Evolutionary conservation across 1,140 invertebrate genomes (phyloP), one percentile per base, ranked within the genome.

Genomic region (Tribolium madens): DNA sequence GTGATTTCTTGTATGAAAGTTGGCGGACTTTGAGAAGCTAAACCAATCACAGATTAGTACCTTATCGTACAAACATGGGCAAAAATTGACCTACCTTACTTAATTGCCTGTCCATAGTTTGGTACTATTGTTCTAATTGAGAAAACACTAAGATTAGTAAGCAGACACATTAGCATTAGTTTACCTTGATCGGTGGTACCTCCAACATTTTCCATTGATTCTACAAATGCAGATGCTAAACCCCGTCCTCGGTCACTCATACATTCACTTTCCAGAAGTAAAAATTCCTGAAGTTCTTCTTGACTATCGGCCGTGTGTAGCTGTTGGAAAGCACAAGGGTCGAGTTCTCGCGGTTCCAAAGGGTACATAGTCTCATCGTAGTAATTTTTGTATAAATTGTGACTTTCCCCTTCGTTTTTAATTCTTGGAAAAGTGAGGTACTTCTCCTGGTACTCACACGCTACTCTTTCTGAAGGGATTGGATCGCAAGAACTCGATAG

Each of bases 1-100:
- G 90, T 90, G 77, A 96, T 91, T 87, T 95, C 93, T 87, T 92
- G 90, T 68, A 95, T 91, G 87, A 97, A 94, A 78, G 91, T 92
- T 79, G 95, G 95, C 79, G 93, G 88, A 80, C 92, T 89, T 88
- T 95, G 93, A 83, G 91, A 90, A 83, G 92, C 94, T 96, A 86
- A 73, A 90, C 46, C 48, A 52, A 72, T 26, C 26, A 18, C 9
- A 17, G 21, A 57, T 57, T 26, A 71, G 68, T 21, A 21, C 15
- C 0, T 18, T 18, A 26, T 53, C 6, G 9, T 12, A 33, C 3
- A 73, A 73, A 50, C 31, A 36, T 31, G 12, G 21, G 2, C 12
- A 9, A 50, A 1, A 47, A 50, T 18, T 13, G 46, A 50, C 70
- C 46, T 21, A 72, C 70, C 70, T 72, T 31, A 46, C 70, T 72